Percentiles rank a stretch among this genome's conserved stretches.
phyloP scores from a whole-genome alignment of 2,888 invertebrate genomes.

The Iselma pallidipennis region DNA sequence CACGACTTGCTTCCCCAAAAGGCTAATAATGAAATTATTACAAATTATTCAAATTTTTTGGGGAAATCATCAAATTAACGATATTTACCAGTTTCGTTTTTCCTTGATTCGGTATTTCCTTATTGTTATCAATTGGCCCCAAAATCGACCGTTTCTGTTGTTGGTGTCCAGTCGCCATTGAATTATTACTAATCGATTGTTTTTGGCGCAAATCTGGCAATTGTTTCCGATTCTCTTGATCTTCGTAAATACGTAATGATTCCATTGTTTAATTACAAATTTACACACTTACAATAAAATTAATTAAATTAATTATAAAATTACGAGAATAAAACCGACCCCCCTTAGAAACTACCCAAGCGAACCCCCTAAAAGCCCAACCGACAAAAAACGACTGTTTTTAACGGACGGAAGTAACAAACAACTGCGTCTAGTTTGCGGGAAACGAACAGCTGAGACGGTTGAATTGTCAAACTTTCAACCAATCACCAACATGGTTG shows the following conservation, averaged over 20 bases:
- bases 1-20: not conserved
- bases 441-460: constrained; percentile 37
- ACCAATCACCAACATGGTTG: constrained; percentile 7
- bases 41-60: not conserved
- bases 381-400: constrained; percentile 35
- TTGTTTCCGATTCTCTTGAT: constrained; percentile 72
- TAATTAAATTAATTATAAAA: not conserved
- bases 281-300: no score
- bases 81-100: constrained; percentile 44
- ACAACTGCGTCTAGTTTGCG: constrained; percentile 27
- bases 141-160: constrained; percentile 68
- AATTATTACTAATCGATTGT: constrained; percentile 60
- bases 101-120: constrained; percentile 50
- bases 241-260: constrained; percentile 75
- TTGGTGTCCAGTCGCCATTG: constrained; percentile 46
- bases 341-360: not conserved
- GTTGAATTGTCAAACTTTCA: constrained; percentile 21
- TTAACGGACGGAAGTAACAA: constrained; percentile 29
- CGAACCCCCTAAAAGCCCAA: constrained; percentile 17
- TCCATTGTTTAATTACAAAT: constrained; percentile 65
- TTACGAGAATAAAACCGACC: not conserved
- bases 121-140: constrained; percentile 65
- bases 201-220: constrained; percentile 41
- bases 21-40: not conserved
- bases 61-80: not conserved